A percentile compares a stretch with the other conserved stretches of the same genome.
Evolutionary conservation across 2,113 vertebrate species (phyloP).

Genomic region (Ciconia stormi): DNA sequence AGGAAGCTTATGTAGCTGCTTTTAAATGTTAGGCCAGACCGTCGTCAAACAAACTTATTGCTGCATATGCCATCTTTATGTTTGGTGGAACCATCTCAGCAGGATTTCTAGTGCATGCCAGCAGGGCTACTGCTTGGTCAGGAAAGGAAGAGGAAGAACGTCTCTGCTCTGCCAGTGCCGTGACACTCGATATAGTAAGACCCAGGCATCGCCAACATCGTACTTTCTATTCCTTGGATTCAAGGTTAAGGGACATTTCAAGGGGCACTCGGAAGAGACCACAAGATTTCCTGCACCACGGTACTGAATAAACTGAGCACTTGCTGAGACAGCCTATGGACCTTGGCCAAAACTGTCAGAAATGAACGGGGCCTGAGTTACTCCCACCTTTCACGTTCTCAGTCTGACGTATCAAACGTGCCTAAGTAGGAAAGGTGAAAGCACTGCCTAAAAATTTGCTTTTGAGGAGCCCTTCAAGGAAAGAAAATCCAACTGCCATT

Average conservation of each 20-base stretch:
- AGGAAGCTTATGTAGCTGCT: not conserved
- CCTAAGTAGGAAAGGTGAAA: not conserved
- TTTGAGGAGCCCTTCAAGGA: not conserved
- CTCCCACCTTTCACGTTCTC: not conserved
- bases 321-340: not conserved
- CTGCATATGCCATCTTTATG: not conserved
- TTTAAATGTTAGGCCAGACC: not conserved
- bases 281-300: not conserved
- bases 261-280: not conserved
- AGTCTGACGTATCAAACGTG: not conserved
- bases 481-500: not conserved
- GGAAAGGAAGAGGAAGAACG: not conserved
- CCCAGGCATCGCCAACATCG: accelerated
- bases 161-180: not conserved
- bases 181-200: not conserved
- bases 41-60: not conserved
- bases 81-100: not conserved
- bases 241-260: not conserved
- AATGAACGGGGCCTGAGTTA: not conserved
- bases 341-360: not conserved
- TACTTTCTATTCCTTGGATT: not conserved
- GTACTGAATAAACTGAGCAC: not conserved
- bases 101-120: not conserved
- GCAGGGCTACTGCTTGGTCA: not conserved
- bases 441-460: not conserved